Conservation (phyloP, 2,888 invertebrate species). For the Anoncus sp. region DNA sequence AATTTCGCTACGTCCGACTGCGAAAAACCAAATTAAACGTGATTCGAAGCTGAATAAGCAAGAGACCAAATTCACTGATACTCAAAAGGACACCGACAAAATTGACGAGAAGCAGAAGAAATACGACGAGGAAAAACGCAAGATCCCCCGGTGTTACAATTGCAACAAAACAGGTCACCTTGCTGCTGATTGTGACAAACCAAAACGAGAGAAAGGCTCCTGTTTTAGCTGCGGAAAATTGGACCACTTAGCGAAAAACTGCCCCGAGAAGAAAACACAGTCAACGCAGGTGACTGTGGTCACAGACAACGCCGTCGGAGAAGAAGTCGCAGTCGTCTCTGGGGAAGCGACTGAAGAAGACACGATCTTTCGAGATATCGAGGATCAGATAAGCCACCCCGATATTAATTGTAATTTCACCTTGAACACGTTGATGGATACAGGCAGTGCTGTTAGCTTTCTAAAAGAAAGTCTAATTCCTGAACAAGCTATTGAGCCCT, state of each 20-base stretch:
- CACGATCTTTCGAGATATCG: conserved; percentile 21
- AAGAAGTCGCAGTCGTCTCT: too few species aligned
- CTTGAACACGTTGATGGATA: conserved; percentile 38
- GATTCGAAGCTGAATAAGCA: not conserved
- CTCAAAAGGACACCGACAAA: not conserved
- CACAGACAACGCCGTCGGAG: conserved; percentile 1
- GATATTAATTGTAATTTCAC: not conserved
- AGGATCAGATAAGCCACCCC: conserved; percentile 30
- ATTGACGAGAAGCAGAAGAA: conserved; percentile 16
- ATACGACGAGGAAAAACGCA: conserved; percentile 25
- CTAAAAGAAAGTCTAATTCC: conserved; percentile 1
- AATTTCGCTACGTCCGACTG: conserved; percentile 26
- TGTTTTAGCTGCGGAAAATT: conserved; percentile 24
- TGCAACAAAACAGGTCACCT: conserved; percentile 31
- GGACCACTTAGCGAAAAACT: conserved; percentile 18
- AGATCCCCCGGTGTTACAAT: conserved; percentile 23
- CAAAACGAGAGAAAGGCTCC: conserved; percentile 24
- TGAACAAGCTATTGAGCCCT: too few species aligned
- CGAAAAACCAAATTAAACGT: conserved; percentile 15
- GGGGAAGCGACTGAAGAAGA: conserved; percentile 4
- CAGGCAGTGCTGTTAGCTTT: conserved; percentile 30
- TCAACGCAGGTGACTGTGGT: conserved; percentile 8
- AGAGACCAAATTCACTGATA: not conserved
- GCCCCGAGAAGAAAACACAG: conserved; percentile 7
- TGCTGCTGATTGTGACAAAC: conserved; percentile 9